These are phyloP conservation scores for Raja brachyura DNA, from an alignment of 2,113 vertebrate species.

Conservation along the genomic window DNA sequence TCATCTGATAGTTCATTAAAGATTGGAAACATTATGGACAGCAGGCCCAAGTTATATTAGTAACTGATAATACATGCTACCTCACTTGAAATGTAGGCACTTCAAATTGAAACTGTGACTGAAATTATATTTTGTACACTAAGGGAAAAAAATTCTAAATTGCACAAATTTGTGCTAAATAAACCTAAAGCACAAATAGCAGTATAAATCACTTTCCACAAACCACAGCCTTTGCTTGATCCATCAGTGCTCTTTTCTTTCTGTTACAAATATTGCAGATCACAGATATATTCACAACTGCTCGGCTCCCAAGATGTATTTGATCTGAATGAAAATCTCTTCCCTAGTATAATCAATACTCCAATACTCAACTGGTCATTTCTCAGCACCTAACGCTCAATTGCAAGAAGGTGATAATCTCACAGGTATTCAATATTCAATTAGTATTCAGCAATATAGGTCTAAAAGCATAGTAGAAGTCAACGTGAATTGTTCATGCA, in stretches of 20 bases:
- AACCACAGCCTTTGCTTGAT: neutral
- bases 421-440: neutral
- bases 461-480: neutral
- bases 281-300: neutral
- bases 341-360: neutral
- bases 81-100: neutral
- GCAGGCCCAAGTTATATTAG: neutral
- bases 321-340: neutral
- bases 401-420: neutral
- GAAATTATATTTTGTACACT: neutral
- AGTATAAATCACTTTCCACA: neutral
- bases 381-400: neutral
- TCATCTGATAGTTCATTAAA: neutral
- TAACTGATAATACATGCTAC: neutral
- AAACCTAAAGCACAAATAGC: neutral
- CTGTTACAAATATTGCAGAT: neutral
- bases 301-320: neutral
- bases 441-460: constrained; percentile 1
- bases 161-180: neutral
- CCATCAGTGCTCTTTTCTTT: neutral
- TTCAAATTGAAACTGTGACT: neutral
- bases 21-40: constrained; percentile 18
- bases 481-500: constrained; percentile 2
- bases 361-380: neutral
- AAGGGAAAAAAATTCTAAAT: neutral